Base-by-base conservation (phyloP, 92 coral and sea anemone species). In the Parazoanthus atlanticus region DNA sequence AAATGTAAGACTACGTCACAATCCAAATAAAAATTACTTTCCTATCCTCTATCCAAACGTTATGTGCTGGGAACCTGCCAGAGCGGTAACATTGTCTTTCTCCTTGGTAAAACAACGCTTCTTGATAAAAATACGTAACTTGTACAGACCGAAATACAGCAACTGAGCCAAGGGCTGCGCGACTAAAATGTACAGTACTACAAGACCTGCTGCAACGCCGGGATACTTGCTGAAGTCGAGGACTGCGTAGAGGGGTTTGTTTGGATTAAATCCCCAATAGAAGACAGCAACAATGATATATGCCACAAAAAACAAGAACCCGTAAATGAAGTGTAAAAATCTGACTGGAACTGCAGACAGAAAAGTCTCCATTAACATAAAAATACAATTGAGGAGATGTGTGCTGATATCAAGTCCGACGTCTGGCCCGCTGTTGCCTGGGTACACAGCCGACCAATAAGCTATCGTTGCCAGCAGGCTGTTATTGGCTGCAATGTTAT, bases 141-240 rank as follows among this genome's bases (percentile, higher is more conserved):
- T 92, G 70, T 76, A 90, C 77, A 97, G 76, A 40, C 94, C 92
- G 70, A 90, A 94, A 64, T 95, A 83, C 75, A 90, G 46, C 2
- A 97, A 79, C 85, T 97, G 99, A 56, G 93, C 81, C n/a, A 95
- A 17, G 0, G 94, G 94, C 13, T 92, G 95, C 79, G 88, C 96
- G 4, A 97, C 49, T 56, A 97, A 91, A 28, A 88, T 34, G 78
- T 91, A 91, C 8, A 89, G 81, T 11, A 97, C 41, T 6, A 93
- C 70, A 26, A 88, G 58, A 11, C 89, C 95, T 9, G 95, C 87
- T 9, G 93, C 91, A 10, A 26, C 10, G 6, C 79, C 94, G 0
- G 98, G 97, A n/a, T 64, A 77, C 8, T 61, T 85, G 26, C 88
- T 91, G 91, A 88, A 95, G 86, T 97, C 99, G 25, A 92, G 26